Conservation (phyloP, 2,113 vertebrate genomes). For the Hiodon alosoides region DNA sequence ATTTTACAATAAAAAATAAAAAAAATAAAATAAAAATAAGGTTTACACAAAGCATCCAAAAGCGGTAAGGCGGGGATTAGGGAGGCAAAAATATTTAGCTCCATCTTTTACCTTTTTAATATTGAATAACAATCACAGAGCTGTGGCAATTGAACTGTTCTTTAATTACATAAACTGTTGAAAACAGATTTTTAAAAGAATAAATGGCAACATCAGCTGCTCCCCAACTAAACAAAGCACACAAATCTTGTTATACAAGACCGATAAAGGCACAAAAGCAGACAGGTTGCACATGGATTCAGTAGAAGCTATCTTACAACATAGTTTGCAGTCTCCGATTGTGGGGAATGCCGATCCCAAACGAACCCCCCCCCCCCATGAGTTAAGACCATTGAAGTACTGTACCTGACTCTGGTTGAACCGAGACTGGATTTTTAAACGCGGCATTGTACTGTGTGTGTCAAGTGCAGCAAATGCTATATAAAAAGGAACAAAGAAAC, state of each 20-base stretch:
- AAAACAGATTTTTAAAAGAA: conserved; percentile 48
- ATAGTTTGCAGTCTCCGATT: conserved; percentile 47
- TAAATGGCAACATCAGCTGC: conserved; percentile 59
- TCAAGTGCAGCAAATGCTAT: background rate
- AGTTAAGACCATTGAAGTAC: background rate
- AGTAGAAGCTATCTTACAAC: conserved; percentile 68
- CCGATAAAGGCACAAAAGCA: conserved; percentile 67
- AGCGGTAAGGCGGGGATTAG: conserved; percentile 23
- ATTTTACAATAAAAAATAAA: conserved; percentile 61
- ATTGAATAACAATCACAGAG: conserved; percentile 55
- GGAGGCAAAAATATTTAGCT: conserved; percentile 35
- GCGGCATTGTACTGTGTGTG: conserved; percentile 1
- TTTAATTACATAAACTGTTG: conserved; percentile 59
- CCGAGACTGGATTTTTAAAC: background rate
- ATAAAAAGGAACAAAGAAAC: background rate
- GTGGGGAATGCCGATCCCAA: conserved; percentile 25
- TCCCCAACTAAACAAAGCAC: conserved; percentile 63
- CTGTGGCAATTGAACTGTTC: conserved; percentile 55
- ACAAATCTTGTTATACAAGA: conserved; percentile 63
- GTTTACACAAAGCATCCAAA: conserved; percentile 35
- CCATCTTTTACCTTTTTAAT: conserved; percentile 55
- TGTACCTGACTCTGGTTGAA: background rate
- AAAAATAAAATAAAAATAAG: conserved; percentile 35
- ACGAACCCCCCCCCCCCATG: background rate
- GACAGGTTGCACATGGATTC: conserved; percentile 62